Base-by-base conservation (phyloP, 2,113 vertebrate species). In the Ptilonorhynchus violaceus region DNA sequence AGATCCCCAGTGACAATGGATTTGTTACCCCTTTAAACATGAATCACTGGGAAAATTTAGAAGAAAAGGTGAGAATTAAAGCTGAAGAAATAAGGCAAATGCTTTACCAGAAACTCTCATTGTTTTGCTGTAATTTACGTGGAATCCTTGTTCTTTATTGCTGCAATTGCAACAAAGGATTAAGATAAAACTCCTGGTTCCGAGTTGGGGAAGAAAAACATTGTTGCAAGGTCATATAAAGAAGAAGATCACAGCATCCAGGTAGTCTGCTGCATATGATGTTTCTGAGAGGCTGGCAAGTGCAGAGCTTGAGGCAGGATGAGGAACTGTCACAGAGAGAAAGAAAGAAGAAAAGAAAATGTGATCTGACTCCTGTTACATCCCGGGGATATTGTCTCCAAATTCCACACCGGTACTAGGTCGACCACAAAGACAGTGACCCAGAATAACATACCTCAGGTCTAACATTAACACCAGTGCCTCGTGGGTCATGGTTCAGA, bases 221-320 rank as follows among this genome's bases (percentile, higher is more conserved):
- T 77, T 19, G 2, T 86, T 96, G 82, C 90, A 95, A 94, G 95
- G 95, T 96, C 95, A 88, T 47, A 77, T 7, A 77, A 75, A 93
- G 92, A 97, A 89, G 76, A 88, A 52, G 67, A 93, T 67, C 72
- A 23, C 72, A 93, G 56, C 66, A 95, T 81, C 73, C 82, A 95
- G 92, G 93, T 95, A 92, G 88, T 89, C 90, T 92, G 88, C 68
- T 96, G 95, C 73, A 84, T 78, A 68, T 56, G 52, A 81, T 90
- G 60, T 30, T 84, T 93, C 47, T 77, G 90, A 92, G 85, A 96
- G 52, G 60, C 85, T 92, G 68, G 85, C 72, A 95, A 81, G 72
- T 86, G 80, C 56, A 93, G 90, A 78, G 88, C 92, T 96, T 68
- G 83, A 93, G 92, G 85, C 92, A 94, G 95, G 68, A 84, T 73